Base-by-base conservation (phyloP, 2,888 invertebrate species). In the Chesias legatella region DNA sequence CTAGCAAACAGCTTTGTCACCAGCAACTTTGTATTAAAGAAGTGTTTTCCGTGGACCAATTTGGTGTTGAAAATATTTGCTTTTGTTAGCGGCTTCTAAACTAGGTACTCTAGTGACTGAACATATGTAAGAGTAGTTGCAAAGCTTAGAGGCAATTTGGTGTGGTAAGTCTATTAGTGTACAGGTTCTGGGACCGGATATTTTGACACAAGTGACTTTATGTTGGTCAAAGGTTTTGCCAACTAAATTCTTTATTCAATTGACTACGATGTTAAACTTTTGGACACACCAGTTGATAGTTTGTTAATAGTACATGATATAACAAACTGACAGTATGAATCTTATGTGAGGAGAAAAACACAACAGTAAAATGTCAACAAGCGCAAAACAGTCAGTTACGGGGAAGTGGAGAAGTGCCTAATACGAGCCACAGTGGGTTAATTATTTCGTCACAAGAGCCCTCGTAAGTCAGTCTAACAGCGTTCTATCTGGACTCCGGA, bases 401-500 rank as follows among this genome's bases (percentile, higher is more conserved):
- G 63, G 63, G 63, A 63, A 72, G 68, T 64, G 47, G 69, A 68
- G n/a, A n/a, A n/a, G n/a, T n/a, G 74, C 71, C 75, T 79, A 79
- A 81, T 79, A 79, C 67, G 73, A 76, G 75, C 73, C 76, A 68
- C 72, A 73, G 66, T 70, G 73, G 76, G 82, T 82, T 85, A 88
- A 88, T 88, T 85, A 86, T 85, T 84, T 85, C 77, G 79, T 77
- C 72, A 83, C 75, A 71, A 84, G 82, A 83, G 76, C 81, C 74
- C 76, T 79, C 76, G 72, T 84, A 82, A 88, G 84, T 80, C 77
- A 79, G 71, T 73, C 75, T 82, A 79, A 83, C 80, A 80, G 73
- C 77, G 80, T 79, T 75, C 74, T 75, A 76, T 74, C 69, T 68
- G 79, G 77, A 79, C 82, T 78, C 73, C 66, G 75, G 77, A 59